Evolutionary conservation across 2,797 vertebrate species (phyloP).

Genomic region (Hippopotamyrus pictus): DNA sequence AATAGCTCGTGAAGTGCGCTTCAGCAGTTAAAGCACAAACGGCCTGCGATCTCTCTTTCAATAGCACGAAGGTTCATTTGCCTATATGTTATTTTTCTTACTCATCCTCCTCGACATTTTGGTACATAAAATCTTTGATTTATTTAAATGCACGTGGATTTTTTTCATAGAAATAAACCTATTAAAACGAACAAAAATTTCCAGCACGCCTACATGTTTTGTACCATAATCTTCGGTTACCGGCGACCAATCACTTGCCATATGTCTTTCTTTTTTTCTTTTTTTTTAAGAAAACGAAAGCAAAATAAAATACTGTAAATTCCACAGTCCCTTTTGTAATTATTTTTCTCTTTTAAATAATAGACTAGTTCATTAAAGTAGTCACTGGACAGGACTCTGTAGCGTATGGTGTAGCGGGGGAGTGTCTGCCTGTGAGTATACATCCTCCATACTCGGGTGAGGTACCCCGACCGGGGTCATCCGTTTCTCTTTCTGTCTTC

Average conservation of each 20-base stretch:
- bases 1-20: slow-evolving; percentile 47
- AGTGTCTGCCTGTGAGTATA: slow-evolving; percentile 90
- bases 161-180: slow-evolving; percentile 46
- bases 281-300: slow-evolving; percentile 57
- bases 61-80: slow-evolving; percentile 49
- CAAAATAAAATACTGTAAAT: slow-evolving; percentile 72
- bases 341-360: slow-evolving; percentile 47
- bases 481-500: slow-evolving; percentile 98
- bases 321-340: slow-evolving; percentile 60
- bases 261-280: slow-evolving; percentile 51
- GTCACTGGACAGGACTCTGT: slow-evolving; percentile 92
- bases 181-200: slow-evolving; percentile 32
- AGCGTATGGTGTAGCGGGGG: slow-evolving; percentile 86
- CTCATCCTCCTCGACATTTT: slow-evolving; percentile 54
- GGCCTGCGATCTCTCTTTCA: slow-evolving; percentile 50
- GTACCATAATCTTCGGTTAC: slow-evolving; percentile 55
- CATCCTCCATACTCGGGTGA: slow-evolving; percentile 97
- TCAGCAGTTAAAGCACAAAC: slow-evolving; percentile 55
- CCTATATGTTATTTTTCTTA: slow-evolving; percentile 30
- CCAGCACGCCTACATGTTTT: slow-evolving; percentile 49
- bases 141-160: slow-evolving; percentile 59
- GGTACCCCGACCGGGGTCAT: slow-evolving; percentile 94
- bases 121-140: slow-evolving; percentile 69
- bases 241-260: slow-evolving; percentile 55
- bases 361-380: slow-evolving; percentile 64